Base-by-base conservation (phyloP, 92 coral and sea anemone species). In the Metridium senile region DNA sequence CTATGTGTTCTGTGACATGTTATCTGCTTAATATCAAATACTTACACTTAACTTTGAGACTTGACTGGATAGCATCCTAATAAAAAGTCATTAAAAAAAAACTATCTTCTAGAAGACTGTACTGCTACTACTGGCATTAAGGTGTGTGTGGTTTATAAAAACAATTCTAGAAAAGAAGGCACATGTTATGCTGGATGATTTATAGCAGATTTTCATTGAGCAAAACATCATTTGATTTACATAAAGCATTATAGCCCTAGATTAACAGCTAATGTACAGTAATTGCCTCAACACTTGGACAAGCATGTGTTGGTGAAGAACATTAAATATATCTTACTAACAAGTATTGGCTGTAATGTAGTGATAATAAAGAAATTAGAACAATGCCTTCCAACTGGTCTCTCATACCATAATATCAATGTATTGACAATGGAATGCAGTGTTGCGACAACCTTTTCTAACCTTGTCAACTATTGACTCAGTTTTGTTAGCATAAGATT, bases 391-490 rank as follows among this genome's bases (percentile, higher is more conserved):
- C 34, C 66, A 10, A 17, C 25, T 58, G 78, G 20, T 58, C 10
- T 29, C n/a, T 9, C 32, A 57, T 57, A 13, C 78, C 43, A 19
- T 19, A 56, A 26, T 28, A 1, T 33, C 51, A 30, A 27, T 56
- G 62, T 57, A 45, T 6, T 63, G 62, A 75, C 35, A 31, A 31
- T 35, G 82, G 82, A 77, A 77, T 77, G 82, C 49, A 53, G 23
- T 49, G 35, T 49, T 46, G 64, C n/a, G 66, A 77, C 82, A 65
- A 65, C 72, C 82, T 65, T 34, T 52, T 18, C 39, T 77, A 65
- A 54, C 74, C 82, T 67, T 77, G 82, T 77, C 82, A 77, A 26
- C 65, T 66, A 67, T 21, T 46, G 53, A 51, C 76, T 70, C 25
- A 19, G 47, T 52, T 54, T 79, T 79, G 76, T 79, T 68, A 26